These are phyloP conservation scores for Mormyrops boulengeri DNA, from an alignment of 2,797 vertebrate genomes.

Conservation along the genomic window DNA sequence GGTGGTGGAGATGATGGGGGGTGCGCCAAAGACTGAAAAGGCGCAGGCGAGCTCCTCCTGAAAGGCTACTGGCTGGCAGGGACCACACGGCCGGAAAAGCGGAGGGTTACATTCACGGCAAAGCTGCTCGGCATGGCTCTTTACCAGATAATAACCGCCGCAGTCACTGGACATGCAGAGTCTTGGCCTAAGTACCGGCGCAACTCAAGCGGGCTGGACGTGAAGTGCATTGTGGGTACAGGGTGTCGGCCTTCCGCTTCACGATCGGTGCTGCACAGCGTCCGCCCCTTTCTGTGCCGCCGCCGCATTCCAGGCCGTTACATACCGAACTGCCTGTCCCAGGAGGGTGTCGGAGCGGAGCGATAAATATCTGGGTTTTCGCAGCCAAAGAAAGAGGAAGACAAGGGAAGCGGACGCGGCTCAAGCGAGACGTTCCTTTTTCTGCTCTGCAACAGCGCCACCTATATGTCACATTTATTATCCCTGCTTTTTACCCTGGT, in stretches of 20 bases:
- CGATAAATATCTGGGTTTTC: constrained; percentile 1
- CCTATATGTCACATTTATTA: not conserved
- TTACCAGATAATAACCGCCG: not conserved
- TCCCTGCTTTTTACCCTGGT: not conserved
- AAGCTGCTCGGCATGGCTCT: not conserved
- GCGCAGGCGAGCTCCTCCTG: not conserved
- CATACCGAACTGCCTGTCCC: not conserved
- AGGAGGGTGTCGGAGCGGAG: constrained; percentile 29
- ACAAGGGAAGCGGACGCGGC: not conserved
- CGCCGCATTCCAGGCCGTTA: not conserved
- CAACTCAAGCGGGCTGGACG: not conserved
- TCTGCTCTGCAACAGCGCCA: constrained; percentile 11
- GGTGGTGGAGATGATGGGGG: not conserved
- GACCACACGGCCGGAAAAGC: not conserved
- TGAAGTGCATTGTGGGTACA: constrained; percentile 26
- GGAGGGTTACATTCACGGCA: not conserved
- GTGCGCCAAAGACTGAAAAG: not conserved
- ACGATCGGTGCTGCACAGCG: constrained; percentile 41
- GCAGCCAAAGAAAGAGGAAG: not conserved
- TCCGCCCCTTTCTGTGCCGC: not conserved
- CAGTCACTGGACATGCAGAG: not conserved
- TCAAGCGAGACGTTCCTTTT: not conserved
- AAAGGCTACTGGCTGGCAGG: not conserved
- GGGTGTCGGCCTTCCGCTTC: constrained; percentile 47
- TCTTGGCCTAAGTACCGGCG: not conserved